phyloP scores from a whole-genome alignment of 2,888 invertebrate species.

The Carcina quercana region DNA sequence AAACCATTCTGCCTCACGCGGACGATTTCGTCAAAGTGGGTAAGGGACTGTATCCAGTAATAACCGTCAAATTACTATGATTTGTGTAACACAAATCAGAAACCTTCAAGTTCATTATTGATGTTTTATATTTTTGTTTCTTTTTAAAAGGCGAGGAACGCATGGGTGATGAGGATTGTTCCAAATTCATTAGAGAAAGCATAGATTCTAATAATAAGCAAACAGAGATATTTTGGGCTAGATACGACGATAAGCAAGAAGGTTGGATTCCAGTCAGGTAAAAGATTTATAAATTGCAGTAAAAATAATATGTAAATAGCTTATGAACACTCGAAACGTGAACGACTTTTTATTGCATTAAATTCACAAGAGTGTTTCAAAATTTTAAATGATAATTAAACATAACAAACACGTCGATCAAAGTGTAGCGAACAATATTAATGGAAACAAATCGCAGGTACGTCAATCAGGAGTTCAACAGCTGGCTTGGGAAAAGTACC shows the following conservation, averaged over 20 bases:
- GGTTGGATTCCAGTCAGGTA: slow-evolving; percentile 47
- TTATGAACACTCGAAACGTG: too few relatives aligned
- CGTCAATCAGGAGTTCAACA: slow-evolving; percentile 30
- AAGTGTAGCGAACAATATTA: too few relatives aligned
- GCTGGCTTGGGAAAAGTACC: slow-evolving; percentile 29
- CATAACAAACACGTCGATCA: too few relatives aligned
- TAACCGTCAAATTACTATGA: too few relatives aligned
- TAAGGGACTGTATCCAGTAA: too few relatives aligned
- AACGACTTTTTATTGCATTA: too few relatives aligned
- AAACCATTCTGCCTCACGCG: slow-evolving; percentile 21
- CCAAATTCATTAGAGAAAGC: slow-evolving; percentile 25
- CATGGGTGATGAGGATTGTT: slow-evolving; percentile 25
- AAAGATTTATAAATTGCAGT: slow-evolving; percentile 1
- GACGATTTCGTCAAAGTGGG: too few relatives aligned
- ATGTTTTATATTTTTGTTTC: slow-evolving; percentile 1
- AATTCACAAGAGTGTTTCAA: too few relatives aligned
- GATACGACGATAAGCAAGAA: slow-evolving; percentile 17
- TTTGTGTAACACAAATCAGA: neutral
- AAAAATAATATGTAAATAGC: too few relatives aligned
- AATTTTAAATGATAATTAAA: too few relatives aligned
- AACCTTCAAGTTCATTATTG: neutral
- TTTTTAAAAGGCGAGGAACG: slow-evolving; percentile 29
- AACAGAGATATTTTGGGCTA: slow-evolving; percentile 35
- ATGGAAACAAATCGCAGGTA: too few relatives aligned
- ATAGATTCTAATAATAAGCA: slow-evolving; percentile 9